These are phyloP conservation scores for Chrysoperla carnea DNA, from an alignment of 1,140 invertebrate genomes.

Conservation along the genomic window DNA sequence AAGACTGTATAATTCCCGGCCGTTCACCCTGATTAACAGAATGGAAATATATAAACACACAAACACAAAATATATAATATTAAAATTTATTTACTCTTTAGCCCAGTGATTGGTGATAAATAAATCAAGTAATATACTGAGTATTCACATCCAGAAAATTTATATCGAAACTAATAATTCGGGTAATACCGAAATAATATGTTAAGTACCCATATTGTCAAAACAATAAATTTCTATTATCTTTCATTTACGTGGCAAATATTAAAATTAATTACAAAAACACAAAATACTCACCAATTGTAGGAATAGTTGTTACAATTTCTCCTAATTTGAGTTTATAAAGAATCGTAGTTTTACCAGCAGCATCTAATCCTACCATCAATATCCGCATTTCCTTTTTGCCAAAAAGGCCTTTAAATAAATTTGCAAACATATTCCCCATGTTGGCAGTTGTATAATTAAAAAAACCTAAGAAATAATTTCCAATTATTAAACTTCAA, in stretches of 20 bases:
- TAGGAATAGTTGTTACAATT: conserved; percentile 99
- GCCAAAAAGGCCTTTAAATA: conserved; percentile 92
- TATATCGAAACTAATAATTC: too few species aligned
- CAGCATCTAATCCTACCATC: conserved; percentile 95
- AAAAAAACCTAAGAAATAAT: conserved; percentile 12
- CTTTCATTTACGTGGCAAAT: too few species aligned
- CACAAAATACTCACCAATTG: conserved; percentile 66
- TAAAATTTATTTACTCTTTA: too few species aligned
- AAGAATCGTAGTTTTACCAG: conserved; percentile 99
- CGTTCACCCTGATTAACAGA: too few species aligned
- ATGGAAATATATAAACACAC: too few species aligned
- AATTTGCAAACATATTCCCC: conserved; percentile 74
- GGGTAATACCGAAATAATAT: background rate
- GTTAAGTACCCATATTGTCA: background rate
- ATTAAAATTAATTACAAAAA: background rate
- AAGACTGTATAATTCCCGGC: too few species aligned
- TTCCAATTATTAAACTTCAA: conserved; percentile 4
- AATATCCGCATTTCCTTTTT: conserved; percentile 98
- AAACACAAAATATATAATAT: too few species aligned
- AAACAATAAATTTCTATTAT: too few species aligned
- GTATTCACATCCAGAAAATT: too few species aligned
- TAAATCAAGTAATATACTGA: too few species aligned
- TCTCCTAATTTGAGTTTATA: conserved; percentile 99
- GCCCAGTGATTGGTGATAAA: too few species aligned
- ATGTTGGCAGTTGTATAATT: conserved; percentile 38